Evolutionary conservation across 2,113 vertebrate species (phyloP), one percentile per base, ranked within the genome.

Genomic region (Cyanoramphus novaezelandiae): DNA sequence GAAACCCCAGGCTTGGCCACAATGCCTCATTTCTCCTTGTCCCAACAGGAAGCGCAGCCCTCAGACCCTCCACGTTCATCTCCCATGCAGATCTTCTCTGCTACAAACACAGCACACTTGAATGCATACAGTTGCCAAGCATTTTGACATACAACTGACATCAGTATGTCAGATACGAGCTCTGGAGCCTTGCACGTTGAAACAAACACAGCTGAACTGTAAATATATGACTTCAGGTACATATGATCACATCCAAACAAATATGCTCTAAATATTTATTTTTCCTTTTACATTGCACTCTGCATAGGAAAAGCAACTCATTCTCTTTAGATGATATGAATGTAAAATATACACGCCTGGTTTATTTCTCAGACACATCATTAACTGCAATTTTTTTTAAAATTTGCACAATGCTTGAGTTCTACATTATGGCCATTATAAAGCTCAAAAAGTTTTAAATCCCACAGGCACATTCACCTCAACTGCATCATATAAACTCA

Each of bases 181-280:
- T 72, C 80, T 93, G 86, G 57, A 96, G 65, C 10, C 52, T 68
- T 37, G 31, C 31, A 57, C 1, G 3, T 62, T 82, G 92, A 92
- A 86, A 81, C n/a, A 96, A 93, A 92, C 47, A 62, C 75, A 92
- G 79, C 50, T 72, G 79, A 93, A 84, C 52, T 57, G 31, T 33
- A 53, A 92, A 59, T 74, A 35, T 11, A 78, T 41, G 47, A 57
- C 64, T 93, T 82, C 47, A 65, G 3, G 2, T 75, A 60, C n/a
- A 18, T 21, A 76, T 7, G 23, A 90, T 65, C 57, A 95, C 62
- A 82, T 46, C 49, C 70, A 88, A 96, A 92, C 35, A 94, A 94
- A 88, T 28, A 71, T 0, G 6, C 17, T 89, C 72, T 37, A 84
- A 95, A 89, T 94, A 95, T 80, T 95, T 90, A 68, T 95, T 95